Evolutionary conservation across 2,888 invertebrate species (phyloP), one percentile per base, ranked within the genome.

Genomic region (Myathropa florea): DNA sequence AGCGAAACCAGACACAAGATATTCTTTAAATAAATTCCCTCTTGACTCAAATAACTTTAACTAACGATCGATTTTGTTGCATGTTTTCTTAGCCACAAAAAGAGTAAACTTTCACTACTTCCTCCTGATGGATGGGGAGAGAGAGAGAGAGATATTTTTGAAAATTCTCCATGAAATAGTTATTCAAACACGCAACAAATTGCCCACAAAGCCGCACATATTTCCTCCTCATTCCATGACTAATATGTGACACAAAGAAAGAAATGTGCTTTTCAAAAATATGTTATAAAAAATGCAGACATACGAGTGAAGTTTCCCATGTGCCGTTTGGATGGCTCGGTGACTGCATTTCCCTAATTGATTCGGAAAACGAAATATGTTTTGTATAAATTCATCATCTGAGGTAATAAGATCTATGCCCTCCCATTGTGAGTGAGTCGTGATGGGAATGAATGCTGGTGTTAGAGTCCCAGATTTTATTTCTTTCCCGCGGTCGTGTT

Each of bases 41-140:
- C 39, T n/a, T n/a, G 28, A 36, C 28, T 33, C 18, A 36, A 55
- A 10, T 39, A 65, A 59, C 24, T 60, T 39, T n/a, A 39, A 39
- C 79, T 30, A 12, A 55, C 67, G 68, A 82, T 82, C 76, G 76
- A 82, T 76, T 82, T 75, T 61, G 71, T 65, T 72, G 79, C 79
- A 79, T 72, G 79, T 55, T 53, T 21, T 33, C 10, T 64, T 26
- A n/a, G 12, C n/a, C 53, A 3, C 23, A 30, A 28, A 4, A 39
- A 30, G n/a, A n/a, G 39, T n/a, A 75, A 71, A 81, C 81, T 82
- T 82, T 82, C 81, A 82, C 81, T 82, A 53, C 24, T 72, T 60
- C 71, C 71, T 61, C 18, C n/a, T 53, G 21, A 3, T 33, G 12
- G 12, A 33, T 12, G 33, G 33, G n/a, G n/a, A n/a, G n/a, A n/a